These are phyloP conservation scores for Sialis lutaria DNA, from an alignment of 2,888 invertebrate species.

Conservation along the genomic window DNA sequence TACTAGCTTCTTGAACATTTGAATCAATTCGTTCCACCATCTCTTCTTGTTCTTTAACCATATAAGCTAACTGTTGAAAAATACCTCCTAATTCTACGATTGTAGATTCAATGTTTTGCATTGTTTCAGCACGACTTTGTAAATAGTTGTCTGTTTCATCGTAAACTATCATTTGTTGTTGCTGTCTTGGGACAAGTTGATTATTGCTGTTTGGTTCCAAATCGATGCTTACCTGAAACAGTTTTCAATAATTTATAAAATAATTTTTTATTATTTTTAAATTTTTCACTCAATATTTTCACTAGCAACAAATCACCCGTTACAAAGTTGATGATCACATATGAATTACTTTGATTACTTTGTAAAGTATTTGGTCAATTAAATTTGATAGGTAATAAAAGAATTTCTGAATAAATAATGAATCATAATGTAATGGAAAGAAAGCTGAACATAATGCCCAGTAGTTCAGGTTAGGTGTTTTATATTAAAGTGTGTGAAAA, in stretches of 20 bases:
- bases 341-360: too few species aligned
- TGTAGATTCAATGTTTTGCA: slow-evolving; percentile 98
- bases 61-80: slow-evolving; percentile 86
- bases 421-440: too few species aligned
- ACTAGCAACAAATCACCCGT: too few species aligned
- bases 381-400: too few species aligned
- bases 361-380: too few species aligned
- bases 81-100: slow-evolving; percentile 98
- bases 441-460: too few species aligned
- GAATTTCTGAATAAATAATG: too few species aligned
- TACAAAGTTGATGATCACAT: too few species aligned
- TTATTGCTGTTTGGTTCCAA: slow-evolving; percentile 34
- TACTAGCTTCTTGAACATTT: slow-evolving; percentile 85
- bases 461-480: too few species aligned
- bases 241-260: slow-evolving; percentile 14
- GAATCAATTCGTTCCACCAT: slow-evolving; percentile 94
- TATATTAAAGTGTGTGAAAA: too few species aligned
- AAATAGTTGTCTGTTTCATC: slow-evolving; percentile 83
- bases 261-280: too few species aligned
- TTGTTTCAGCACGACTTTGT: slow-evolving; percentile 86
- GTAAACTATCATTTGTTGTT: slow-evolving; percentile 56
- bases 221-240: slow-evolving; percentile 63
- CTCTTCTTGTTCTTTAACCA: slow-evolving; percentile 99
- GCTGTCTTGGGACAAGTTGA: slow-evolving; percentile 18
- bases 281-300: too few species aligned